Evolutionary conservation across 2,113 vertebrate genomes (phyloP).

Genomic region (Syngnathus scovelli): DNA sequence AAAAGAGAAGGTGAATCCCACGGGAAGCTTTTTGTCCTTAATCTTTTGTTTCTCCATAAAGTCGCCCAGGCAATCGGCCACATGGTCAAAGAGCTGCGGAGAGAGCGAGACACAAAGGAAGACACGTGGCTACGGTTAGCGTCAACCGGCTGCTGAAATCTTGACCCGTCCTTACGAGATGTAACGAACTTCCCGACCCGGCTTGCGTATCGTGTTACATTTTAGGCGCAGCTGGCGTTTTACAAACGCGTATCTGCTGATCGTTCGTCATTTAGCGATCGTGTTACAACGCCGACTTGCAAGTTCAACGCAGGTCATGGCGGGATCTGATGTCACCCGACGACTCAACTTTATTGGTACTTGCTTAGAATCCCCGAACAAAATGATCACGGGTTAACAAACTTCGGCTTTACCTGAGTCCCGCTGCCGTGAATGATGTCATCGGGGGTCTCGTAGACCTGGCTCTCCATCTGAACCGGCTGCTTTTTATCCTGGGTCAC

Average conservation of each 20-base stretch:
- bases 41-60: slow-evolving; percentile 97
- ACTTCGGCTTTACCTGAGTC: slow-evolving; percentile 70
- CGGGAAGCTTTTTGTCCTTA: slow-evolving; percentile 93
- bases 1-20: slow-evolving; percentile 97
- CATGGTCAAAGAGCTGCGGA: slow-evolving; percentile 89
- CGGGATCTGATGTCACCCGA: not conserved
- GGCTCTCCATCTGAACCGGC: slow-evolving; percentile 91
- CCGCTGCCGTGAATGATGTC: slow-evolving; percentile 90
- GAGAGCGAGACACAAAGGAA: slow-evolving; percentile 1
- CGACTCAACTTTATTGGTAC: no score
- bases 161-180: not conserved
- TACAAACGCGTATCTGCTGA: slow-evolving; percentile 32
- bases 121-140: not conserved
- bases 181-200: not conserved
- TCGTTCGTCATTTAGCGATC: slow-evolving; percentile 39
- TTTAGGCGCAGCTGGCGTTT: slow-evolving; percentile 42
- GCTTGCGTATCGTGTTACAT: slow-evolving; percentile 11
- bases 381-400: not conserved
- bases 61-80: slow-evolving; percentile 92
- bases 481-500: slow-evolving; percentile 92
- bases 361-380: no score
- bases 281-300: slow-evolving; percentile 18
- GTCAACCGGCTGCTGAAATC: not conserved
- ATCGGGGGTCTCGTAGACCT: slow-evolving; percentile 88
- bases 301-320: slow-evolving; percentile 24